Base-by-base conservation (phyloP, 1,140 invertebrate genomes). In the Calycopis cecrops region DNA sequence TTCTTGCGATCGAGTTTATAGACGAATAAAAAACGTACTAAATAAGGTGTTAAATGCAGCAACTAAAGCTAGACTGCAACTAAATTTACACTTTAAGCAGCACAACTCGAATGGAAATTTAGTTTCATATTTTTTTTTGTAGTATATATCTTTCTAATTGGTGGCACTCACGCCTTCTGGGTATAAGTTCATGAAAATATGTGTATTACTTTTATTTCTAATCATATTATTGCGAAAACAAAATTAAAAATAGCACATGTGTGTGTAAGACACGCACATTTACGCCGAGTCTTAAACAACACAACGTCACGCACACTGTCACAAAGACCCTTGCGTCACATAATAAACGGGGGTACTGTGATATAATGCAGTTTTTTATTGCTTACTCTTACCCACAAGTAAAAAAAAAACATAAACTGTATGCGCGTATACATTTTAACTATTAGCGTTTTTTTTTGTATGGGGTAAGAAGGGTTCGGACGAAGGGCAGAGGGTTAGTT, bases 341-440 rank as follows among this genome's bases (percentile, higher is more conserved):
- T 82, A 84, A 84, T 76, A 73, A 78, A 70, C 73, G 83, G 83
- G 79, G 79, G 73, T 67, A 70, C 66, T 53, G 71, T 85, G 81
- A 87, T 87, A 87, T 87, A 87, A 87, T 87, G 83, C 79, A 81
- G 65, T 87, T 87, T 87, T 87, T 87, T 87, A 84, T 84, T 84
- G 76, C 83, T 69, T 66, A 67, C 80, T 84, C 76, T 73, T 80
- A 83, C 80, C 83, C 80, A 79, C 78, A 81, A 75, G 72, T 70
- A 79, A 85, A 85, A 86, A 83, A 69, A 28, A 28, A 28, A 28
- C 21, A 28, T 28, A 28, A 28, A 76, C 71, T 67, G 58, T 68
- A 71, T 79, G 70, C 62, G 71, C 78, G 73, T 84, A 75, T 76
- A 80, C 77, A 75, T 87, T 83, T 82, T 79, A 79, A 84, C 84